Conservation (phyloP, 2,113 vertebrate genomes). For the Toxostoma redivivum region DNA sequence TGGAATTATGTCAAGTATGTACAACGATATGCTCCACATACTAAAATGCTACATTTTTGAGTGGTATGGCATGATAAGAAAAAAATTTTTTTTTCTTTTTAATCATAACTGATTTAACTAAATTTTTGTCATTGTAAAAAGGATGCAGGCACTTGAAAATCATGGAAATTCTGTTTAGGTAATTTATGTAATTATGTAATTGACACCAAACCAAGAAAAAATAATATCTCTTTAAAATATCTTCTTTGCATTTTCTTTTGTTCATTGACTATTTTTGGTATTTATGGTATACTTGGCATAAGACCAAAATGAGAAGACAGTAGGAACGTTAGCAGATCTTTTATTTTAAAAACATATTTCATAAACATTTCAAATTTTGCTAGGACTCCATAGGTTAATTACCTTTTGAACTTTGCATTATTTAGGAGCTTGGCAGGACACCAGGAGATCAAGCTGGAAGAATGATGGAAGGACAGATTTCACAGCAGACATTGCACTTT, state of each 20-base stretch:
- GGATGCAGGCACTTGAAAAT: not conserved
- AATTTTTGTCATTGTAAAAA: not conserved
- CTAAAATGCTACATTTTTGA: not conserved
- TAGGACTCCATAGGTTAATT: not conserved
- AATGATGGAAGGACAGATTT: slow-evolving; percentile 71
- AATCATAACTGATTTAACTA: too few relatives aligned
- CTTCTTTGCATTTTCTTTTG: not conserved
- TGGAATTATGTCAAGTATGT: not conserved
- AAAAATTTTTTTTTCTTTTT: not conserved
- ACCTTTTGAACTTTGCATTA: not conserved
- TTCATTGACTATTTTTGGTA: not conserved
- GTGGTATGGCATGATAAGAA: not conserved
- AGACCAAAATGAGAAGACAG: not conserved
- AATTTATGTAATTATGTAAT: too few relatives aligned
- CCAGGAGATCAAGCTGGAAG: slow-evolving; percentile 70
- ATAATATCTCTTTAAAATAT: not conserved
- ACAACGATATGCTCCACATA: not conserved
- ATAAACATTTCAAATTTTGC: not conserved
- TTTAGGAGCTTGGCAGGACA: slow-evolving; percentile 80
- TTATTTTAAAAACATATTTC: not conserved
- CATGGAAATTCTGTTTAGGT: not conserved
- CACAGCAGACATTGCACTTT: slow-evolving; percentile 67
- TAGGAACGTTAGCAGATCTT: not conserved
- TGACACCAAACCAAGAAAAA: not conserved
- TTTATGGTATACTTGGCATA: not conserved